Conservation (phyloP, 2,888 invertebrate genomes). For the Acronicta leporina region DNA sequence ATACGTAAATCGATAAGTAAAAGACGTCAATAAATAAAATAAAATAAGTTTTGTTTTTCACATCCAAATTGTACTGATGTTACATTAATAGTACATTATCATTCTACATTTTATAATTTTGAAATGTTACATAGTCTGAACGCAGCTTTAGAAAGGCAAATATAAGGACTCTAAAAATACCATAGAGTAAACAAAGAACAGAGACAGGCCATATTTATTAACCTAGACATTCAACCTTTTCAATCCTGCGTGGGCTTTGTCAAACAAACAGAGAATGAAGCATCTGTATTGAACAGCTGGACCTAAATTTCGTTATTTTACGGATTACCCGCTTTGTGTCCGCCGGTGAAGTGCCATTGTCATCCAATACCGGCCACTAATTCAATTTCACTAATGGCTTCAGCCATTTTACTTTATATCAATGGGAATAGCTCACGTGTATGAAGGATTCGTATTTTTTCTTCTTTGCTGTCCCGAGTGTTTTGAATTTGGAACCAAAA, state of each 20-base stretch:
- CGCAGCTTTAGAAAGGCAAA: too few species aligned
- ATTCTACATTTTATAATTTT: too few species aligned
- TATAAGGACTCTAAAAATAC: slow-evolving; percentile 10
- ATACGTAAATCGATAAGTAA: too few species aligned
- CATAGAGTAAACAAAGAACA: slow-evolving; percentile 32
- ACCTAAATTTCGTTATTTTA: slow-evolving; percentile 56
- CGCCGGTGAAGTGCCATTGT: slow-evolving; percentile 68
- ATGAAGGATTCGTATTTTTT: slow-evolving; percentile 22
- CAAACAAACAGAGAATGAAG: slow-evolving; percentile 49
- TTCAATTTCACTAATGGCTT: slow-evolving; percentile 78
- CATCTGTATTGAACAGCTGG: slow-evolving; percentile 43
- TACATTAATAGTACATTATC: too few species aligned
- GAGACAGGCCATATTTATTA: slow-evolving; percentile 36
- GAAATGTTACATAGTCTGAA: too few species aligned
- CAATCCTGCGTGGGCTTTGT: slow-evolving; percentile 51
- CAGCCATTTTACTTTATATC: slow-evolving; percentile 61
- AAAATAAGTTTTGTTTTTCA: too few species aligned
- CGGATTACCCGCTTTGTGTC: slow-evolving; percentile 64
- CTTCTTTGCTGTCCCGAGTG: too few species aligned
- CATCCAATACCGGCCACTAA: slow-evolving; percentile 72
- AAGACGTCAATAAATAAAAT: too few species aligned
- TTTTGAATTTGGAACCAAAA: not conserved
- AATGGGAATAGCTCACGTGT: slow-evolving; percentile 19
- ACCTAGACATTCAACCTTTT: slow-evolving; percentile 43
- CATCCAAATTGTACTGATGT: too few species aligned